Evolutionary conservation across 1,140 invertebrate genomes (phyloP).

Genomic region (Stenopsyche tienmushanensis): DNA sequence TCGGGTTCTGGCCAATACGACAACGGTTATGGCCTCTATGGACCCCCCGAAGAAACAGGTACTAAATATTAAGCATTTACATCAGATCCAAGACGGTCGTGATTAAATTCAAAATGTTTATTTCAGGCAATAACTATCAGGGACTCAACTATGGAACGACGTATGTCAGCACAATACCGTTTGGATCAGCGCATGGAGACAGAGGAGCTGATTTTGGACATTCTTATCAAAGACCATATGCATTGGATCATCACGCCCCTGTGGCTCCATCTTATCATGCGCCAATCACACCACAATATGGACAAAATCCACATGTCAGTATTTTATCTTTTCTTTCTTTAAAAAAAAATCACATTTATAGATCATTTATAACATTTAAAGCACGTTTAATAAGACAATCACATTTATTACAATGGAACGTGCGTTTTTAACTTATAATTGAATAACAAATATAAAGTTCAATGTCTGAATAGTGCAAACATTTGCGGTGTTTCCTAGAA

Average conservation of each 20-base stretch:
- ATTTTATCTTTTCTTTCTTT: too few relatives aligned
- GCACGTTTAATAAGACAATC: too few relatives aligned
- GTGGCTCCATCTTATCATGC: not conserved
- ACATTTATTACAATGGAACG: too few relatives aligned
- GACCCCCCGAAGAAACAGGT: slow-evolving; percentile 32
- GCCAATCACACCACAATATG: slow-evolving; percentile 1
- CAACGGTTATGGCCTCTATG: slow-evolving; percentile 28
- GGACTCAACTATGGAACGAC: slow-evolving; percentile 6
- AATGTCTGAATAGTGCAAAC: not conserved
- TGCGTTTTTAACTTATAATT: too few relatives aligned
- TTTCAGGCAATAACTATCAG: slow-evolving; percentile 10
- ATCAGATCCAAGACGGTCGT: too few relatives aligned
- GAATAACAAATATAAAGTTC: not conserved
- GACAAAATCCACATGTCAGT: slow-evolving; percentile 12
- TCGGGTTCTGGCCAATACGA: slow-evolving; percentile 31
- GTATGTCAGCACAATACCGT: slow-evolving; percentile 20
- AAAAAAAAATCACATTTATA: not conserved
- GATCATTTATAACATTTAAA: too few relatives aligned
- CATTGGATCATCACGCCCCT: slow-evolving; percentile 10
- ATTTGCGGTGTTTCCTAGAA: not conserved
- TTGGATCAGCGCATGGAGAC: not conserved
- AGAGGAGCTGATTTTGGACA: not conserved
- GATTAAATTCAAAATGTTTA: too few relatives aligned
- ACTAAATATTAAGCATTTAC: slow-evolving; percentile 17
- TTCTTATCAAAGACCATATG: slow-evolving; percentile 1